A percentile compares a stretch with the other conserved stretches of the same genome.
Evolutionary conservation across 2,113 vertebrate species (phyloP).

Genomic region (Bufo gargarizans): DNA sequence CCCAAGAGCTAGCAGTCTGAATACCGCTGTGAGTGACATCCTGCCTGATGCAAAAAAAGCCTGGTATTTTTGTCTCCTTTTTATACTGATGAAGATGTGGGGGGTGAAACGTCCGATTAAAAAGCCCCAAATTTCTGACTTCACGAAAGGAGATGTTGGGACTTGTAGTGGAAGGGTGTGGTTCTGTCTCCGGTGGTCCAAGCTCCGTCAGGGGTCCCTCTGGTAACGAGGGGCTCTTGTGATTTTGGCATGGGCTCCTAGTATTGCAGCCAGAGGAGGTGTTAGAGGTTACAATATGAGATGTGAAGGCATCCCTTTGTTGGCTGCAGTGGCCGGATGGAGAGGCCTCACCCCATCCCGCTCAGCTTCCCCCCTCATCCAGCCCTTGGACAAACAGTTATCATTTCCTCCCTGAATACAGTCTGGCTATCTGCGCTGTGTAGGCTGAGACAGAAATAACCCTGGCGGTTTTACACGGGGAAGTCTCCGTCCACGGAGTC

Average conservation of each 20-base stretch:
- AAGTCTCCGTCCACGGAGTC: not conserved
- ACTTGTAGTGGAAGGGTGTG: conserved; percentile 24
- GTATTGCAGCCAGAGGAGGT: conserved; percentile 38
- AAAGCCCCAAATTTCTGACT: not conserved
- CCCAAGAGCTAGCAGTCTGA: conserved; percentile 19
- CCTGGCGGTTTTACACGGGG: not conserved
- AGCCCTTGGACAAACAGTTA: conserved; percentile 58
- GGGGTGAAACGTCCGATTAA: too few species aligned
- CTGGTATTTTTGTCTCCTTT: too few species aligned
- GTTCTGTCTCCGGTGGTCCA: conserved; percentile 11
- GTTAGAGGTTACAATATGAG: conserved; percentile 53
- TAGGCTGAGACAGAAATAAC: not conserved
- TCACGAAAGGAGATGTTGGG: not conserved
- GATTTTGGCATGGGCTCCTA: conserved; percentile 4
- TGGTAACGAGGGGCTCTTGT: not conserved
- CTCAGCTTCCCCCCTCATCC: conserved; percentile 40
- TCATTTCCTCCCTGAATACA: conserved; percentile 49
- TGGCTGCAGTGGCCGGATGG: conserved; percentile 54
- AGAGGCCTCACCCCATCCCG: conserved; percentile 53
- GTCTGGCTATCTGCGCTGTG: conserved; percentile 33
- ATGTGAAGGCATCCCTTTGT: conserved; percentile 58
- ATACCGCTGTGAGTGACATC: too few species aligned
- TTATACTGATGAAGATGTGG: too few species aligned
- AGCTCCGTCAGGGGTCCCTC: not conserved
- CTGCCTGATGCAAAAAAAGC: too few species aligned